Evolutionary conservation across 2,797 vertebrate genomes (phyloP), one percentile per base, ranked within the genome.

Genomic region (Phrynocephalus vlangalii): DNA sequence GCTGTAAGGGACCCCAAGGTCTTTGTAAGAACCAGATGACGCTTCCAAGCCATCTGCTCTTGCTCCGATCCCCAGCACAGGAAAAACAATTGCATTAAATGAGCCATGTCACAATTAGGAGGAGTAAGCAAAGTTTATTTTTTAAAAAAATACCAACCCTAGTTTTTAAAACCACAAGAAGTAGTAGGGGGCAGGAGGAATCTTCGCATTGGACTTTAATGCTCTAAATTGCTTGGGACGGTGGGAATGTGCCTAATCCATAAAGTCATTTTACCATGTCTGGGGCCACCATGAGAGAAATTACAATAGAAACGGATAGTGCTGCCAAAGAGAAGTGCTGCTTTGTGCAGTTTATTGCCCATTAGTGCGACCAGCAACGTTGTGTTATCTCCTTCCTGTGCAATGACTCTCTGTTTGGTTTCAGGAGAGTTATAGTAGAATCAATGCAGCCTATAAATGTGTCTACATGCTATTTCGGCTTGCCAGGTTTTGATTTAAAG

Each of bases 41-140:
- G 94, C 13, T 95, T 93, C 92, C 56, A 86, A 94, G 91, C 95
- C 93, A 94, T 95, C 94, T 95, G 95, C 79, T 94, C 89, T 44
- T 82, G 90, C 85, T 86, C 84, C 90, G 76, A 80, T 87, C 86
- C 87, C 68, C 90, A 94, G 93, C 16, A 93, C 94, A 95, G 93
- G 83, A 92, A 94, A 44, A 94, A 84, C 48, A 88, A 94, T 91
- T 85, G 82, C 79, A 91, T 92, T 90, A 92, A 95, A 93, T 92
- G 94, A 94, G 86, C 93, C 3, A 0, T 91, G 91, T n/a, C 92
- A 80, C 92, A 95, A 95, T 95, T 95, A 95, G 91, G 91, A 90
- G 85, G 90, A 94, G 87, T 92, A 93, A 91, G 92, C 1, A 1
- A 91, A 91, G 90, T 92, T 94, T 92, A 94, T 95, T 94, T 44